Evolutionary conservation across 2,113 vertebrate genomes (phyloP).

Genomic region (Electrona antarctica): DNA sequence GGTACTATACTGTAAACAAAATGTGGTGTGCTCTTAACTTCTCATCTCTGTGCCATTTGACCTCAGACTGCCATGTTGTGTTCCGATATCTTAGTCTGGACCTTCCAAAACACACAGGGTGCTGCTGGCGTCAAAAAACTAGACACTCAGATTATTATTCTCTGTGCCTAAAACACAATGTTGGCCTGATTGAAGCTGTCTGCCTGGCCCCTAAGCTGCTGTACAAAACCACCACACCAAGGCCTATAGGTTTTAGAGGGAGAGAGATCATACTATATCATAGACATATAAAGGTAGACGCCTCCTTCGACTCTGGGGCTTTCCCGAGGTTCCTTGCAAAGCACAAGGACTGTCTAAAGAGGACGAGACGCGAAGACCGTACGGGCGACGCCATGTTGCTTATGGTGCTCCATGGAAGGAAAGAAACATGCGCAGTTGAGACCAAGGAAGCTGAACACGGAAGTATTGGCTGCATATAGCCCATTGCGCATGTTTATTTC

Average conservation of each 20-base stretch:
- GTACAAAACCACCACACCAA: slow-evolving; percentile 38
- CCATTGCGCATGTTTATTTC: no score
- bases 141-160: slow-evolving; percentile 53
- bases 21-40: slow-evolving; percentile 26
- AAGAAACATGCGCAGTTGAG: no score
- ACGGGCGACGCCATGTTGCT: no score
- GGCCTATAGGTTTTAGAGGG: slow-evolving; percentile 56
- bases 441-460: no score
- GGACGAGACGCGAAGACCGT: no score
- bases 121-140: slow-evolving; percentile 52
- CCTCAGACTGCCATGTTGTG: slow-evolving; percentile 64
- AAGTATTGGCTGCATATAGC: no score
- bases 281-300: no score
- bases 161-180: slow-evolving; percentile 72
- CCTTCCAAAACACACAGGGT: slow-evolving; percentile 35
- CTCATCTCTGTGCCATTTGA: slow-evolving; percentile 30
- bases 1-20: slow-evolving; percentile 17
- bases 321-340: no score
- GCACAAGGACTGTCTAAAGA: no score
- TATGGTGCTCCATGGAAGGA: no score
- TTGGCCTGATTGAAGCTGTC: slow-evolving; percentile 58
- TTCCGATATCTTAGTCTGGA: slow-evolving; percentile 32
- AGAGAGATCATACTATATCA: slow-evolving; percentile 1
- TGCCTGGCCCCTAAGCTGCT: slow-evolving; percentile 37
- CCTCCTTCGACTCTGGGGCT: no score